A percentile compares a stretch with the other conserved stretches of the same genome.
These are phyloP conservation scores for Hermetia illucens DNA, from an alignment of 1,140 invertebrate species.

Conservation along the genomic window DNA sequence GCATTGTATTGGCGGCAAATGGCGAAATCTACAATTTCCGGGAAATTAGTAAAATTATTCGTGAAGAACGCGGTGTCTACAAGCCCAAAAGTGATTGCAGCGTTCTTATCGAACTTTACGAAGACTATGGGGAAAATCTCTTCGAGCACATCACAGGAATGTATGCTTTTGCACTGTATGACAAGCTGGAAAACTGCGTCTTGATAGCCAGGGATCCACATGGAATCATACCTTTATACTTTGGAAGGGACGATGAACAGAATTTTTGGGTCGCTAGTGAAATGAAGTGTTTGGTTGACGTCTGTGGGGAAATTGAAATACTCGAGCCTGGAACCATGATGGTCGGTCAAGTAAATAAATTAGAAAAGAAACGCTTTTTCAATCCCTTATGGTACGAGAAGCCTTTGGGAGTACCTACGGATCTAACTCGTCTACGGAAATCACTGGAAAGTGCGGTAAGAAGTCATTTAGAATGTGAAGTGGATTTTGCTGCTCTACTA, in stretches of 20 bases:
- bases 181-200: constrained; percentile 52
- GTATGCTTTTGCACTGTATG: constrained; percentile 75
- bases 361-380: constrained; percentile 15
- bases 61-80: constrained; percentile 31
- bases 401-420: constrained; percentile 11
- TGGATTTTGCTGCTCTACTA: constrained; percentile 34
- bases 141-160: constrained; percentile 60
- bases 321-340: constrained; percentile 17
- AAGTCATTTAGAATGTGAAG: constrained; percentile 27
- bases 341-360: constrained; percentile 13
- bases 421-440: constrained; percentile 14
- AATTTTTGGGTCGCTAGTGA: constrained; percentile 28
- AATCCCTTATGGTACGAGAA: constrained; percentile 17
- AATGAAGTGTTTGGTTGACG: constrained; percentile 23
- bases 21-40: constrained; percentile 29
- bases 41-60: constrained; percentile 17
- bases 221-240: constrained; percentile 63
- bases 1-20: constrained; percentile 21
- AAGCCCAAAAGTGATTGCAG: constrained; percentile 66
- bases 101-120: constrained; percentile 55
- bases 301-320: constrained; percentile 15
- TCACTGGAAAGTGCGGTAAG: constrained; percentile 22
- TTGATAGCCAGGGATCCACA: constrained; percentile 72
- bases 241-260: constrained; percentile 32
- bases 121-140: constrained; percentile 44